A percentile compares a stretch with the other conserved stretches of the same genome.
Conservation (phyloP, 2,797 vertebrate species). For the Apogon talboti region DNA sequence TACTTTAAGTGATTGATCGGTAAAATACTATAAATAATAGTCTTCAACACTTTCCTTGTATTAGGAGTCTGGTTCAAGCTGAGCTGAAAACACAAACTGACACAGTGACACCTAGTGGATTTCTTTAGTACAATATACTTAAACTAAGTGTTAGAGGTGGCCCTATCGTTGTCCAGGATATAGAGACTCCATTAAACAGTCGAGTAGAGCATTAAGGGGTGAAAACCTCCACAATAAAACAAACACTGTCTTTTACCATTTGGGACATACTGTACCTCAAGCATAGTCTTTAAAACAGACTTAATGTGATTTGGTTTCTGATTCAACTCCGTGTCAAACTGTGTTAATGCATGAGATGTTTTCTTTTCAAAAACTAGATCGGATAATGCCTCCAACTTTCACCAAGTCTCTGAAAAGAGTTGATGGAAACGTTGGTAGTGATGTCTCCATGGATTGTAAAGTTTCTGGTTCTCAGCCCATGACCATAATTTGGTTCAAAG, state of each 20-base stretch:
- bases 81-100: no score
- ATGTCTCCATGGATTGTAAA: conserved; percentile 91
- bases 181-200: no score
- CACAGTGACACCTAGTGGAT: no score
- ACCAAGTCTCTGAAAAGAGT: conserved; percentile 92
- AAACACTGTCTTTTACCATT: not conserved
- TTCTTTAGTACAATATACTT: no score
- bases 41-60: no score
- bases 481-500: conserved; percentile 94
- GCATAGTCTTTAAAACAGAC: not conserved
- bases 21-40: no score
- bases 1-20: no score
- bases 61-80: no score
- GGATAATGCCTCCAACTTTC: conserved; percentile 94
- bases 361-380: conserved; percentile 91
- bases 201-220: no score
- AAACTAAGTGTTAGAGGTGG: no score
- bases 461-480: conserved; percentile 97
- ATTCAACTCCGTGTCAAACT: conserved; percentile 18
- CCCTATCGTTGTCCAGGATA: no score
- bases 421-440: conserved; percentile 86
- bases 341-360: conserved; percentile 49
- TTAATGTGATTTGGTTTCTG: not conserved
- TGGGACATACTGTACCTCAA: not conserved
- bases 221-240: not conserved